Evolutionary conservation across 2,797 vertebrate genomes (phyloP).

Genomic region (Gallinago stenura): DNA sequence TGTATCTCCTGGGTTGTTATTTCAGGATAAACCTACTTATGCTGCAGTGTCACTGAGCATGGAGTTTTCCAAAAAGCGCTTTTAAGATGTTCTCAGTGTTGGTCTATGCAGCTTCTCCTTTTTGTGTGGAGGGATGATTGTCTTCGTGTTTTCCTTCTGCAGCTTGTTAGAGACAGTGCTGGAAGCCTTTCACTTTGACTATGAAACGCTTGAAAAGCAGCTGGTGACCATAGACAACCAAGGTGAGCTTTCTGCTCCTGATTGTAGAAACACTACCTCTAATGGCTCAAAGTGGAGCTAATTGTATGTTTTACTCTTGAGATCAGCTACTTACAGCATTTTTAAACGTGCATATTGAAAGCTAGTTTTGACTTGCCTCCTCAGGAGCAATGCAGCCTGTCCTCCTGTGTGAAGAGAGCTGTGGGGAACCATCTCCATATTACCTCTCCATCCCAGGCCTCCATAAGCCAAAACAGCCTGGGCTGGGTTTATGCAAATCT

Average conservation of each 20-base stretch:
- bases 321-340: not conserved
- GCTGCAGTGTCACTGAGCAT: not conserved
- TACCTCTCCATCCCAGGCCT: not conserved
- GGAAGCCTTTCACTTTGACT: constrained; percentile 96
- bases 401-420: not conserved
- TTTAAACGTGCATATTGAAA: not conserved
- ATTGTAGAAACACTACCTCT: not conserved
- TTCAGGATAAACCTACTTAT: not conserved
- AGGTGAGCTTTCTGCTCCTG: constrained; percentile 78
- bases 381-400: not conserved
- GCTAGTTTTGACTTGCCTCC: not conserved
- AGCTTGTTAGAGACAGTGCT: constrained; percentile 92
- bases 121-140: not conserved
- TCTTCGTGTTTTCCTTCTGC: not conserved
- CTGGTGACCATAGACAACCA: constrained; percentile 84
- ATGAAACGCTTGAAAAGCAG: constrained; percentile 88
- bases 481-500: not conserved
- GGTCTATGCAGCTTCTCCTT: not conserved
- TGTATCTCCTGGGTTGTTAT: not conserved
- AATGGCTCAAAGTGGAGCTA: not conserved
- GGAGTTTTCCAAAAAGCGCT: not conserved
- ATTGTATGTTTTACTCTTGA: not conserved
- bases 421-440: not conserved
- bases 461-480: not conserved
- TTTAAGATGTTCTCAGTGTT: not conserved